Evolutionary conservation across 2,888 invertebrate genomes (phyloP).

Genomic region (Pseudeuparius sepicola): DNA sequence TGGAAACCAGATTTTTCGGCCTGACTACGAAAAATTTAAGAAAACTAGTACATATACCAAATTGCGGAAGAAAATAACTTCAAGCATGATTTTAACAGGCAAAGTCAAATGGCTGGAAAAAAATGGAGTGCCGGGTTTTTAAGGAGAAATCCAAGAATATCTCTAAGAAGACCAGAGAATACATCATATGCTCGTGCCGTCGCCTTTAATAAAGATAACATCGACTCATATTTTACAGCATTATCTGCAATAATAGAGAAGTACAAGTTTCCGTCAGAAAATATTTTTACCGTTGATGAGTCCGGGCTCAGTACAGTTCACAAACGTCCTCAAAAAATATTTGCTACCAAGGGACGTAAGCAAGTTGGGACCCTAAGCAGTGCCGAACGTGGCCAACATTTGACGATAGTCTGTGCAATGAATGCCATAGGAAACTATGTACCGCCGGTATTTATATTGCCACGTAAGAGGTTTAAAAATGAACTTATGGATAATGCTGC

Average conservation of each 20-base stretch:
- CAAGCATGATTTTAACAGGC: no score
- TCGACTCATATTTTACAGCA: conserved; percentile 12
- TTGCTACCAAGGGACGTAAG: conserved; percentile 33
- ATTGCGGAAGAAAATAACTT: no score
- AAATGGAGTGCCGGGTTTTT: no score
- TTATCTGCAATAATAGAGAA: conserved; percentile 13
- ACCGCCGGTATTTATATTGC: conserved; percentile 35
- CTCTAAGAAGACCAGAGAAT: no score
- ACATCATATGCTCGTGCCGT: conserved; percentile 12
- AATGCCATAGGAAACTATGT: conserved; percentile 30
- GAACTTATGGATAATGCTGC: conserved; percentile 33
- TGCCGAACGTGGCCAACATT: conserved; percentile 33
- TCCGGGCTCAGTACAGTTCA: conserved; percentile 36
- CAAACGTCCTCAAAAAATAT: conserved; percentile 28
- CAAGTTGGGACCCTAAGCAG: conserved; percentile 31
- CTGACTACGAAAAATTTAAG: no score
- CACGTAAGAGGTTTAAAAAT: conserved; percentile 27
- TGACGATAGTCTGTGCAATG: conserved; percentile 32
- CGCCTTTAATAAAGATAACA: conserved; percentile 14
- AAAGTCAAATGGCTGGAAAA: no score
- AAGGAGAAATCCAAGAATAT: no score
- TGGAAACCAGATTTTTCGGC: no score
- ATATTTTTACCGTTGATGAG: conserved; percentile 31
- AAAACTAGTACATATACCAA: no score
- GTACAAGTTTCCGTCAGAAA: conserved; percentile 15